Base-by-base conservation (phyloP, 1,140 invertebrate genomes). In the Probaryconus sp. region DNA sequence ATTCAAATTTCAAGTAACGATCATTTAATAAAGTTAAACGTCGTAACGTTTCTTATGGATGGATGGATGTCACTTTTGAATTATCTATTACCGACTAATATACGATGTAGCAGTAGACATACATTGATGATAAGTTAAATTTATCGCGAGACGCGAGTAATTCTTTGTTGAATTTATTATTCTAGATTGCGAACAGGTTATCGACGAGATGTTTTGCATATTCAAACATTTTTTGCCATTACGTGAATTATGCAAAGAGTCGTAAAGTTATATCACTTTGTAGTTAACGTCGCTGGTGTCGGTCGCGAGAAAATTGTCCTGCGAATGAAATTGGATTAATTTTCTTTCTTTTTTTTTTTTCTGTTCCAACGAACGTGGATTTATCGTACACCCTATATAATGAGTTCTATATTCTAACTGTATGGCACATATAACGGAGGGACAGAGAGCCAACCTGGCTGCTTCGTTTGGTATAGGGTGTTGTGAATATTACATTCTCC, bases 401-500 rank as follows among this genome's bases (percentile, higher is more conserved):
- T 58, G 28, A 37, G 43, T 7, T 2, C 43, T 5, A 18, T 45
- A 16, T 14, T 16, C 43, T 13, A 30, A 10, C 42, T 51, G 50
- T 58, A 31, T 28, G 55, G 56, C 58, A 58, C 56, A 56, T 31
- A 64, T 17, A 56, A 16, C 58, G 51, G 58, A 61, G 61, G 70
- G 69, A 77, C 38, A 70, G 69, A 61, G 61, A 74, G 53, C 58
- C 61, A 81, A 78, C 72, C 79, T 78, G 78, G 76, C 79, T 74
- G 75, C 65, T 61, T 55, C 60, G 40, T 74, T 65, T 71, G 73
- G 78, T 80, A 82, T 79, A 79, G 81, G 77, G 79, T 85, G 83
- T 85, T 85, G 83, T 82, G 83, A 85, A 86, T 85, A 86, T 86
- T 86, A 84, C 85, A 86, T 85, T 85, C 82, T 79, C 78, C 50